A percentile compares a stretch with the other conserved stretches of the same genome.
Evolutionary conservation across 2,888 invertebrate genomes (phyloP).

Genomic region (Operophtera brumata): DNA sequence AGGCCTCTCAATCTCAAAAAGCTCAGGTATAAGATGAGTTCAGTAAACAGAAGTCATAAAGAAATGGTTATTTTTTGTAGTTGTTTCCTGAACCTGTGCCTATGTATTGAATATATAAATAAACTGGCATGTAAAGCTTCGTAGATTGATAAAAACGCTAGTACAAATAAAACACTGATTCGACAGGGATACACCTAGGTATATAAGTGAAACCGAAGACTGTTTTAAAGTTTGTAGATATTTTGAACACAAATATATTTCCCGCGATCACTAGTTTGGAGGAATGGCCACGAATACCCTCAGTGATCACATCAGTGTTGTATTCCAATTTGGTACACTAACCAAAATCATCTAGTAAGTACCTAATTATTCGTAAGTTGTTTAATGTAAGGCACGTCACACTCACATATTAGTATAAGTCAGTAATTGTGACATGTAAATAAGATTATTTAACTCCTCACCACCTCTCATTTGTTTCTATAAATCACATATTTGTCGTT

Average conservation of each 20-base stretch:
- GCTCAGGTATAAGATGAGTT: slow-evolving; percentile 7
- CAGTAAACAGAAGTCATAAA: slow-evolving; percentile 5
- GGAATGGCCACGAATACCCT: slow-evolving; percentile 47
- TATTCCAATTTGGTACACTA: slow-evolving; percentile 71
- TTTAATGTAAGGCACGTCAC: slow-evolving; percentile 51
- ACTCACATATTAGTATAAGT: slow-evolving; percentile 38
- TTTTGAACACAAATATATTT: slow-evolving; percentile 59
- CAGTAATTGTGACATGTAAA: slow-evolving; percentile 47
- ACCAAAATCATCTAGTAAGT: slow-evolving; percentile 73
- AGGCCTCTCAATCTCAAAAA: slow-evolving; percentile 11
- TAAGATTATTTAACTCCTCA: slow-evolving; percentile 47
- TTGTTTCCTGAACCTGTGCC: slow-evolving; percentile 55
- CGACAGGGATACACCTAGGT: slow-evolving; percentile 73
- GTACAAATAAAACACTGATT: slow-evolving; percentile 73
- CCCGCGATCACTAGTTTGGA: slow-evolving; percentile 51
- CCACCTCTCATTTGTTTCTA: slow-evolving; percentile 29
- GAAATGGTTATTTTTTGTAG: slow-evolving; percentile 20
- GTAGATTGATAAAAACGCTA: slow-evolving; percentile 66
- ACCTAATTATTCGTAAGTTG: slow-evolving; percentile 68
- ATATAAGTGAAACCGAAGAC: slow-evolving; percentile 78
- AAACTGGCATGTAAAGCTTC: slow-evolving; percentile 51
- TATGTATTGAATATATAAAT: slow-evolving; percentile 38
- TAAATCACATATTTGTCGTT: slow-evolving; percentile 17
- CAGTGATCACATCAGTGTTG: slow-evolving; percentile 63
- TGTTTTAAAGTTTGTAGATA: slow-evolving; percentile 75